A percentile compares a stretch with the other conserved stretches of the same genome.
Evolutionary conservation across 2,888 invertebrate species (phyloP).

Genomic region (Lamellibrachia columna): DNA sequence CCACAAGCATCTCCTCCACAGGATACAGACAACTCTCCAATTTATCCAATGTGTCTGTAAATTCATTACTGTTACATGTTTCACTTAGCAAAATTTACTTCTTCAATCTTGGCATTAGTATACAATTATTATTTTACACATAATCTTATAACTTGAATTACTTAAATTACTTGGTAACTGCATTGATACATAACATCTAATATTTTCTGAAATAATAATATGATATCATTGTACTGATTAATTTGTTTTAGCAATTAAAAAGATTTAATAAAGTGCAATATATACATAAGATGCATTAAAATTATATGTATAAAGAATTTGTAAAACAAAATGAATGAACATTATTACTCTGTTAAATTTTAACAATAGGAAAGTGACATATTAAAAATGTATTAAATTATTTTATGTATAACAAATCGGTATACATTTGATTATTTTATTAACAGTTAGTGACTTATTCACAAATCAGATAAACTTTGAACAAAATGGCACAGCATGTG

Average conservation of each 20-base stretch:
- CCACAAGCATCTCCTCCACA: background rate
- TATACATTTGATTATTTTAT: background rate
- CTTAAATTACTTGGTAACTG: too few species aligned
- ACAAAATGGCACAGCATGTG: background rate
- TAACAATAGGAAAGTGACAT: background rate
- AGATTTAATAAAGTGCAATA: background rate
- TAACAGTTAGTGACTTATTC: background rate
- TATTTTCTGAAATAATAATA: too few species aligned
- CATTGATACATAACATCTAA: too few species aligned
- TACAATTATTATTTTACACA: too few species aligned
- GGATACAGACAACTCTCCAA: too few species aligned
- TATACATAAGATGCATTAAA: background rate
- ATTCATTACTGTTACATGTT: too few species aligned
- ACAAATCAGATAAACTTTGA: background rate
- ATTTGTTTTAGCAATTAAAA: too few species aligned
- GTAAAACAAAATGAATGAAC: background rate
- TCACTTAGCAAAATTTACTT: too few species aligned
- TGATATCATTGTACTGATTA: too few species aligned
- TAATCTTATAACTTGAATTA: too few species aligned
- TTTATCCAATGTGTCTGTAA: too few species aligned
- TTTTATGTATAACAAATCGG: background rate
- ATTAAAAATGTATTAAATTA: background rate
- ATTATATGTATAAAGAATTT: background rate
- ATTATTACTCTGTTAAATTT: background rate
- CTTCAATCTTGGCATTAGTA: too few species aligned